Evolutionary conservation across 1,140 invertebrate species (phyloP), one percentile per base, ranked within the genome.

Genomic region (Globodera rostochiensis): DNA sequence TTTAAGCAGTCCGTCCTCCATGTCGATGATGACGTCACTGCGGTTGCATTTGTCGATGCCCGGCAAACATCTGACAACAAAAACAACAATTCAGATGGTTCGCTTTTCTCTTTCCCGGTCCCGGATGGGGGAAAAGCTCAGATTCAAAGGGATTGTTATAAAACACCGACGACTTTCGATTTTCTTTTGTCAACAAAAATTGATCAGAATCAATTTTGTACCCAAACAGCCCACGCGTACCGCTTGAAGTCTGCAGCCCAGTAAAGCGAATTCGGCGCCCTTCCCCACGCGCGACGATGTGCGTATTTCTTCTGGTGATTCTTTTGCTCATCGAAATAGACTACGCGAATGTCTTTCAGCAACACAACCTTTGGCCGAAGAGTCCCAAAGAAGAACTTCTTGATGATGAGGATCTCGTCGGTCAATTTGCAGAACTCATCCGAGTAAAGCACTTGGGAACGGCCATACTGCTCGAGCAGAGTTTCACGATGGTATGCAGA

Each of bases 351-450:
- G 67, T 87, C 75, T 25, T 77, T 86, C 25, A 85, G 66, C 47
- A 60, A 70, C 13, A 86, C 73, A 47, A 81, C 49, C 77, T 86
- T 86, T 11, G 83, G 76, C 67, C 76, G 80, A 19, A 86, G 67
- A 21, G 85, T 82, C 1, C 84, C 84, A 71, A 86, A 86, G 57
- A 85, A 85, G 73, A 86, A 86, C 36, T 82, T 83, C 67, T 86
- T 86, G 46, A 86, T 81, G 25, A 79, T 79, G 7, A 86, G 79
- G 9, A 82, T 60, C 49, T 86, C 84, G 45, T 94, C 92, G 13
- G 96, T 84, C 64, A 83, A 6, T 66, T 84, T 74, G 74, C 82
- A 84, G 49, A 83, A 83, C 36, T 83, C 83, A 19, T 84, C 82
- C 64, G 80, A 75, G 80, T 83, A 83, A 53, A 83, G 80, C 46